Conservation (phyloP, 2,888 invertebrate species). For the Ethmia dodecea region DNA sequence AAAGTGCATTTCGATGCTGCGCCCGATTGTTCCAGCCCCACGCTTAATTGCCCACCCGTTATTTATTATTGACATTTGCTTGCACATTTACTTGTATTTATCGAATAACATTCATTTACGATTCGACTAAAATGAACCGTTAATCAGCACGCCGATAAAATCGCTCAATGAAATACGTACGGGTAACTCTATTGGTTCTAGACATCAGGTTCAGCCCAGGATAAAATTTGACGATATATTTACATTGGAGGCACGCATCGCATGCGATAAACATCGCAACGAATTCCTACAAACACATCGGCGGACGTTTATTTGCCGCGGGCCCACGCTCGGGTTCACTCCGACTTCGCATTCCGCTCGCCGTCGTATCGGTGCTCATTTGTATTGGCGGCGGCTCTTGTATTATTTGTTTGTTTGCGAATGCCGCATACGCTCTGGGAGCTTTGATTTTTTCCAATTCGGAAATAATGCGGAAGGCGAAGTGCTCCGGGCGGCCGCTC, state of each 20-base stretch:
- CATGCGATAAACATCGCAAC: slow-evolving; percentile 69
- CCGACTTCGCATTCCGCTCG: slow-evolving; percentile 62
- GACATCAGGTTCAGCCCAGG: slow-evolving; percentile 8
- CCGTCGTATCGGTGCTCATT: slow-evolving; percentile 71
- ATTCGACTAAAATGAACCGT: slow-evolving; percentile 28
- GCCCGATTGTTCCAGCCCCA: slow-evolving; percentile 61
- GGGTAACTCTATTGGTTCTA: slow-evolving; percentile 3
- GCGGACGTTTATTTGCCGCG: slow-evolving; percentile 68
- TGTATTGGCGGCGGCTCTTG: slow-evolving; percentile 67
- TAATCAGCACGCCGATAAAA: slow-evolving; percentile 19
- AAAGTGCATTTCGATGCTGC: slow-evolving; percentile 75
- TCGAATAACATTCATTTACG: slow-evolving; percentile 36
- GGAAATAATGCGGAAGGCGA: slow-evolving; percentile 68
- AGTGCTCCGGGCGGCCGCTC: slow-evolving; percentile 54
- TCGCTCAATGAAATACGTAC: neutral
- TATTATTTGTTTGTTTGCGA: slow-evolving; percentile 75
- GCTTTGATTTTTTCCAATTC: slow-evolving; percentile 76
- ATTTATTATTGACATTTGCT: slow-evolving; percentile 68
- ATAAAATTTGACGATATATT: slow-evolving; percentile 39
- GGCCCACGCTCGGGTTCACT: slow-evolving; percentile 59
- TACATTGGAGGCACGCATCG: slow-evolving; percentile 50
- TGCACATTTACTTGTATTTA: slow-evolving; percentile 50
- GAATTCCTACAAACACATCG: slow-evolving; percentile 71
- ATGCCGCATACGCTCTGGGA: slow-evolving; percentile 60
- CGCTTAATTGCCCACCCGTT: slow-evolving; percentile 65